A percentile compares a stretch with the other conserved stretches of the same genome.
These are phyloP conservation scores for Oasisia sp. DNA, from an alignment of 2,888 invertebrate genomes.

Conservation along the genomic window DNA sequence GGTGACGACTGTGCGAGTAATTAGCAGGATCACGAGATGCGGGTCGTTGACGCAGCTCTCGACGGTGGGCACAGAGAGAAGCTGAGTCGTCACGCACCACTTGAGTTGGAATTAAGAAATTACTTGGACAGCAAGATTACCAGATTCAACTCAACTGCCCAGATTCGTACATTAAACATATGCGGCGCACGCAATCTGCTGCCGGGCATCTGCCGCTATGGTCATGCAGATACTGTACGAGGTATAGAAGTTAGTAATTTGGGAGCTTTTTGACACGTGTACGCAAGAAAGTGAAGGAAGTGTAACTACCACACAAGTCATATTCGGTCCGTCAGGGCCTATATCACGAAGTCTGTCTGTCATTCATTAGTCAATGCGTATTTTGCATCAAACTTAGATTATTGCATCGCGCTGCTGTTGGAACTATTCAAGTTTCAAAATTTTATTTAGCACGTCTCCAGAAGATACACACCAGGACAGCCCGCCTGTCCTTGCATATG, in stretches of 20 bases:
- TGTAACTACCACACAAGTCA: no score
- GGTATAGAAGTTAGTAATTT: not conserved
- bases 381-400: no score
- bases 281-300: no score
- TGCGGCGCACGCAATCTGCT: not conserved
- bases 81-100: not conserved
- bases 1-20: not conserved
- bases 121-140: not conserved
- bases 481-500: no score
- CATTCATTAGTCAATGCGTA: no score
- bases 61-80: not conserved
- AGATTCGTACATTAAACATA: constrained; percentile 17
- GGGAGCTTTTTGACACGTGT: not conserved
- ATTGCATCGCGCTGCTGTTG: no score
- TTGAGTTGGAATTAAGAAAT: not conserved
- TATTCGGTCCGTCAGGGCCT: no score
- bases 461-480: no score
- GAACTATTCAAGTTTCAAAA: no score
- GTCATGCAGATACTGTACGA: not conserved
- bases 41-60: not conserved
- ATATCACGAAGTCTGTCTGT: no score
- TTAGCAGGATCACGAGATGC: not conserved
- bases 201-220: not conserved
- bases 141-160: constrained; percentile 5
- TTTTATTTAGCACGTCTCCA: no score